Evolutionary conservation across 2,888 invertebrate species (phyloP).

Genomic region (Urechis unicinctus): DNA sequence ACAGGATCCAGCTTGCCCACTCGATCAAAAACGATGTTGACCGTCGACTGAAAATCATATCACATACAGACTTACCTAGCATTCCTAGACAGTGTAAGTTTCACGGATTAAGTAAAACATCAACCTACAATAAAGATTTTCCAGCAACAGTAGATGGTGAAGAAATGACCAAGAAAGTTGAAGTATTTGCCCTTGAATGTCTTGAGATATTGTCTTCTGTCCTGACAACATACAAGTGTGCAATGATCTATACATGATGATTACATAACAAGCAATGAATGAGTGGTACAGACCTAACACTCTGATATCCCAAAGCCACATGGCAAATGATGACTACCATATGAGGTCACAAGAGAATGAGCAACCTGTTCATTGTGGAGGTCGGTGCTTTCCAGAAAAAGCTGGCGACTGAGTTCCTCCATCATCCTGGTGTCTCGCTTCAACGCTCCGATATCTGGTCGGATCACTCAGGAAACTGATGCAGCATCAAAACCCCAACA

Average conservation of each 20-base stretch:
- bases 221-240: conserved; percentile 54
- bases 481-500: too few species aligned
- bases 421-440: conserved; percentile 71
- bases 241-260: too few species aligned
- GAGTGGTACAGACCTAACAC: neutral
- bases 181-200: conserved; percentile 98
- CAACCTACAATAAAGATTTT: conserved; percentile 93
- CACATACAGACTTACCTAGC: too few species aligned
- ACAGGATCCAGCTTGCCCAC: conserved; percentile 98
- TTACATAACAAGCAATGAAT: too few species aligned
- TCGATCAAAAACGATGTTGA: conserved; percentile 97
- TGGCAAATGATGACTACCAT: too few species aligned
- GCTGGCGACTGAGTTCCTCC: conserved; percentile 85
- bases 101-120: neutral
- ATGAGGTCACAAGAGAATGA: too few species aligned
- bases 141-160: conserved; percentile 96
- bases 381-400: conserved; percentile 94
- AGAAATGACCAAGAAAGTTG: conserved; percentile 95
- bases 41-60: conserved; percentile 82
- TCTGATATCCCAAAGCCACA: too few species aligned
- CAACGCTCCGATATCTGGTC: conserved; percentile 19
- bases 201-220: conserved; percentile 71
- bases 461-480: too few species aligned
- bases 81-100: neutral
- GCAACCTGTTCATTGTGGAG: conserved; percentile 56